A percentile compares a stretch with the other conserved stretches of the same genome.
Evolutionary conservation across 2,888 invertebrate genomes (phyloP).

Genomic region (Ernsta delagoae): DNA sequence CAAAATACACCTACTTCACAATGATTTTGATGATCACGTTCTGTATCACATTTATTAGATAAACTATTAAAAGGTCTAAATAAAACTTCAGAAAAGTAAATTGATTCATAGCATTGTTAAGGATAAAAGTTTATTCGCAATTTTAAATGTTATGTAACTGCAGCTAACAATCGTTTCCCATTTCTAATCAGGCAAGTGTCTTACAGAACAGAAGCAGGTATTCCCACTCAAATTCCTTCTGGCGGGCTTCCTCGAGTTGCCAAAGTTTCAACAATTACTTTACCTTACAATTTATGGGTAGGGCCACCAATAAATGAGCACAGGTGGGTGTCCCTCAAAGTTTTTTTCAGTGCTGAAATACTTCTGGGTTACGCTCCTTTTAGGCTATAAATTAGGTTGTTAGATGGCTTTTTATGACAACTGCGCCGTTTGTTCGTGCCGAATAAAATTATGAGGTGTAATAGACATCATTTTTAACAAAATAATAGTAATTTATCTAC

Average conservation of each 20-base stretch:
- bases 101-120: no score
- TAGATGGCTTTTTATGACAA: background rate
- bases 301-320: slow-evolving; percentile 73
- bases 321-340: slow-evolving; percentile 69
- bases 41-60: no score
- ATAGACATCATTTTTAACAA: background rate
- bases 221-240: slow-evolving; percentile 80
- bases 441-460: background rate
- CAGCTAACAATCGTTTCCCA: background rate
- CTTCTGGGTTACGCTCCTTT: slow-evolving; percentile 11
- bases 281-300: slow-evolving; percentile 79
- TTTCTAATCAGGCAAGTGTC: slow-evolving; percentile 52
- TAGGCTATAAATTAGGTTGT: slow-evolving; percentile 23
- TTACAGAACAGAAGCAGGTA: slow-evolving; percentile 80
- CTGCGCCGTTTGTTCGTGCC: background rate
- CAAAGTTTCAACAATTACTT: slow-evolving; percentile 82
- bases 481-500: background rate
- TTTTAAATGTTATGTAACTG: background rate
- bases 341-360: slow-evolving; percentile 39
- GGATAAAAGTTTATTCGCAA: no score
- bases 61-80: no score
- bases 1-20: no score
- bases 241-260: slow-evolving; percentile 66
- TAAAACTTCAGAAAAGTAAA: no score
- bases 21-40: no score